These are phyloP conservation scores for Taurulus bubalis DNA, from an alignment of 2,113 vertebrate genomes.

Conservation along the genomic window DNA sequence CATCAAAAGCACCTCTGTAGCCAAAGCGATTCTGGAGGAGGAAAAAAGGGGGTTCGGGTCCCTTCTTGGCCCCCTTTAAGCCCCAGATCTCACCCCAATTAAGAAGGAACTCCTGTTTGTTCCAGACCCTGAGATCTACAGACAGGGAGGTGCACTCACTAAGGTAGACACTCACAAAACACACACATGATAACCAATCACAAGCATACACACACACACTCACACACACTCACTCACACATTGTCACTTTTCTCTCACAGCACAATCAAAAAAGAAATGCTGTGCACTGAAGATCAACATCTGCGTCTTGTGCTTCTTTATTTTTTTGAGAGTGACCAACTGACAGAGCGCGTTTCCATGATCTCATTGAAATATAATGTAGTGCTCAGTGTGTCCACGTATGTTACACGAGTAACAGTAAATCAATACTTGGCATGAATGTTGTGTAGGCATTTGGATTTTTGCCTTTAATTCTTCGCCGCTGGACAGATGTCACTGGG, in stretches of 20 bases:
- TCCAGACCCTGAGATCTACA: slow-evolving; percentile 77
- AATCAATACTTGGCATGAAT: slow-evolving; percentile 77
- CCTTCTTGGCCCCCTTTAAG: slow-evolving; percentile 79
- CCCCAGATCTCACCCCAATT: slow-evolving; percentile 87
- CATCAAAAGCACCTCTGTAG: slow-evolving; percentile 86
- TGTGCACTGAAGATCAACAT: slow-evolving; percentile 1
- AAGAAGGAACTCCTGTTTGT: slow-evolving; percentile 83
- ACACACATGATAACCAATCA: slow-evolving; percentile 9
- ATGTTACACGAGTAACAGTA: slow-evolving; percentile 74
- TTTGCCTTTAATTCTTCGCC: slow-evolving; percentile 61
- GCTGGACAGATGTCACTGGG: slow-evolving; percentile 79
- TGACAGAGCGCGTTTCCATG: slow-evolving; percentile 55
- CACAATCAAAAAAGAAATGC: slow-evolving; percentile 2
- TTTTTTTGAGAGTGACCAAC: slow-evolving; percentile 9
- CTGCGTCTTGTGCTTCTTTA: slow-evolving; percentile 20
- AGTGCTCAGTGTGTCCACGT: slow-evolving; percentile 46
- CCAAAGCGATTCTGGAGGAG: slow-evolving; percentile 85
- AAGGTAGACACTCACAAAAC: slow-evolving; percentile 45
- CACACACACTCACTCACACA: neutral
- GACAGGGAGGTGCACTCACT: slow-evolving; percentile 68
- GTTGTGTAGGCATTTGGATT: slow-evolving; percentile 71
- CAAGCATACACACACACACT: slow-evolving; percentile 4
- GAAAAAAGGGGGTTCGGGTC: slow-evolving; percentile 81
- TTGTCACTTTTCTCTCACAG: slow-evolving; percentile 22
- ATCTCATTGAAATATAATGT: slow-evolving; percentile 65